These are phyloP conservation scores for Microchrysa polita DNA, from an alignment of 2,888 invertebrate genomes.

Conservation along the genomic window DNA sequence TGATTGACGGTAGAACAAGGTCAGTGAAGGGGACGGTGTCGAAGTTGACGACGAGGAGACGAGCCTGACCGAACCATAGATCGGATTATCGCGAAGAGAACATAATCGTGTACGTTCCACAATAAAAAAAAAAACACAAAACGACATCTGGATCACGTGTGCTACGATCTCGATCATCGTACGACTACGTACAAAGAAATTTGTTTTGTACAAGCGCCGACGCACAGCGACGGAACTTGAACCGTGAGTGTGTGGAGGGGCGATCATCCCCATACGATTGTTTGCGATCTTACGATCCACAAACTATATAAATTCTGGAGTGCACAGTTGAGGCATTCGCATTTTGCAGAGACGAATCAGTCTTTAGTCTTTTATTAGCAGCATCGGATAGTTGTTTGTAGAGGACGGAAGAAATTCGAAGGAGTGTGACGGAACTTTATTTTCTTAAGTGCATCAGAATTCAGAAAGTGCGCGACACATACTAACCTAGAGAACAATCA, in stretches of 20 bases:
- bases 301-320: conserved; percentile 51
- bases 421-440: no score
- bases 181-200: no score
- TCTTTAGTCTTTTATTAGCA: neutral
- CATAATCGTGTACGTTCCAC: conserved; percentile 6
- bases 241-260: conserved; percentile 11
- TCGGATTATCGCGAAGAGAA: neutral
- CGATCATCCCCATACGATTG: conserved; percentile 20
- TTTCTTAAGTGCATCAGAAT: neutral
- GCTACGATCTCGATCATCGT: no score
- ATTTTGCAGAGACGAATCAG: conserved; percentile 11
- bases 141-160: neutral
- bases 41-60: conserved; percentile 21
- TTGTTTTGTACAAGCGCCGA: no score
- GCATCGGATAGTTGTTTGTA: conserved; percentile 25
- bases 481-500: no score
- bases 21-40: conserved; percentile 18
- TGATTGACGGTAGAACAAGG: conserved; percentile 1
- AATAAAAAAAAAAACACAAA: neutral
- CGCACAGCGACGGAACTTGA: neutral
- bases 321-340: conserved; percentile 31
- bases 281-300: conserved; percentile 49
- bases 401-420: no score
- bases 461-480: neutral
- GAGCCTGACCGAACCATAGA: neutral